Percentiles rank a stretch among this genome's conserved stretches.
Evolutionary conservation across 2,888 invertebrate genomes (phyloP).

Genomic region (Iselma pallidipennis): DNA sequence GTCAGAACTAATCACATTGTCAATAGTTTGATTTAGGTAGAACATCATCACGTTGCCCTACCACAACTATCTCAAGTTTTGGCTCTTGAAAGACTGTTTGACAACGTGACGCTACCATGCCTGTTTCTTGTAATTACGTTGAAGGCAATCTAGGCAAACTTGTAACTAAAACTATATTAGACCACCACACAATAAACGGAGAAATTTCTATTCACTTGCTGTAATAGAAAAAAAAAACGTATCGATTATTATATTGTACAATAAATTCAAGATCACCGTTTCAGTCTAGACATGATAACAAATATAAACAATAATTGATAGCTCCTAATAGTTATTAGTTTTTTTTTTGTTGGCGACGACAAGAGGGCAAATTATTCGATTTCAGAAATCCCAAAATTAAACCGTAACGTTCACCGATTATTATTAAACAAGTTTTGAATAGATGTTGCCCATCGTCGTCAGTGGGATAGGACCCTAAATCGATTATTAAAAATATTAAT

Average conservation of each 20-base stretch:
- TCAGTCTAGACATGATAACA: too few species aligned
- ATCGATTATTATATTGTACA: too few species aligned
- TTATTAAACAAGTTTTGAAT: slow-evolving; percentile 27
- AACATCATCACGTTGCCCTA: neutral
- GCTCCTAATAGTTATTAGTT: neutral
- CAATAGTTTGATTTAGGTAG: slow-evolving; percentile 5
- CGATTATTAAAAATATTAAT: slow-evolving; percentile 53
- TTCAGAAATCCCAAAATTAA: slow-evolving; percentile 24
- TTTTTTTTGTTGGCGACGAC: neutral
- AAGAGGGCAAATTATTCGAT: too few species aligned
- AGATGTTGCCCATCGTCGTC: slow-evolving; percentile 26
- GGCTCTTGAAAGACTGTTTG: slow-evolving; percentile 12
- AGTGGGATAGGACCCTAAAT: slow-evolving; percentile 46
- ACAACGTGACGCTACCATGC: slow-evolving; percentile 21
- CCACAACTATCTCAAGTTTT: slow-evolving; percentile 15
- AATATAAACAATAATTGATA: neutral
- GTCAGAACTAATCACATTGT: slow-evolving; percentile 5
- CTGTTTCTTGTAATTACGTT: slow-evolving; percentile 23
- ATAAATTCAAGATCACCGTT: too few species aligned
- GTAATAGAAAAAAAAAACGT: too few species aligned
- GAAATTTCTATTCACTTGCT: too few species aligned
- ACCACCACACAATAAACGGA: too few species aligned
- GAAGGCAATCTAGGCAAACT: slow-evolving; percentile 19
- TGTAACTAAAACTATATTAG: slow-evolving; percentile 20
- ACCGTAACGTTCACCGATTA: slow-evolving; percentile 24